These are phyloP conservation scores for Digitonthophagus gazella DNA, from an alignment of 2,888 invertebrate genomes.

Conservation along the genomic window DNA sequence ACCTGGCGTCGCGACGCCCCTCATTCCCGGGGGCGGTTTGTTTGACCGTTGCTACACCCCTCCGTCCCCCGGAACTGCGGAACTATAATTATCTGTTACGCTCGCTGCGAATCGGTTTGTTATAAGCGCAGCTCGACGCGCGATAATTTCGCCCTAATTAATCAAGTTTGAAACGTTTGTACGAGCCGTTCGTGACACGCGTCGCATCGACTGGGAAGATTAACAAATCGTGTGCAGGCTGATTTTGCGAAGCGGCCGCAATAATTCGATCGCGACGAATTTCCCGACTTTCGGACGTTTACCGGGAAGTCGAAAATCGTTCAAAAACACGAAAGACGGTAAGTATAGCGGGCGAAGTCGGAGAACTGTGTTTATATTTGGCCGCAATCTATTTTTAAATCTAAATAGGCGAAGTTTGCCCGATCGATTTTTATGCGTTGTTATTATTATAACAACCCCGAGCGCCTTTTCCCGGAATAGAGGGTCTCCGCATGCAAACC, in stretches of 20 bases:
- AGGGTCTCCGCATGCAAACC: neutral
- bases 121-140: neutral
- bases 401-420: slow-evolving; percentile 17
- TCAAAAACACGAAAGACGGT: slow-evolving; percentile 7
- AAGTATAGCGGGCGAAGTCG: neutral
- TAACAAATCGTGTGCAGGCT: neutral
- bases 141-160: neutral
- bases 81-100: neutral
- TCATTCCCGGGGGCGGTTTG: neutral
- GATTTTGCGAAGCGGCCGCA: neutral
- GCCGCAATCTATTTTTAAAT: slow-evolving; percentile 15
- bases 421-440: slow-evolving; percentile 17
- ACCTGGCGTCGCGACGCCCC: neutral
- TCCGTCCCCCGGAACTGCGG: neutral
- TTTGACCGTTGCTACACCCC: neutral
- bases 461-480: slow-evolving; percentile 10
- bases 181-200: no score
- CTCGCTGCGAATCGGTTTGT: neutral
- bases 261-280: neutral
- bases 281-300: neutral
- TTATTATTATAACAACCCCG: slow-evolving; percentile 14
- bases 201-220: neutral
- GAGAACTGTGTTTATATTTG: slow-evolving; percentile 14
- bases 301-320: slow-evolving; percentile 5
- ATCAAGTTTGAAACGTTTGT: neutral